Evolutionary conservation across 2,113 vertebrate species (phyloP).

Genomic region (human): DNA sequence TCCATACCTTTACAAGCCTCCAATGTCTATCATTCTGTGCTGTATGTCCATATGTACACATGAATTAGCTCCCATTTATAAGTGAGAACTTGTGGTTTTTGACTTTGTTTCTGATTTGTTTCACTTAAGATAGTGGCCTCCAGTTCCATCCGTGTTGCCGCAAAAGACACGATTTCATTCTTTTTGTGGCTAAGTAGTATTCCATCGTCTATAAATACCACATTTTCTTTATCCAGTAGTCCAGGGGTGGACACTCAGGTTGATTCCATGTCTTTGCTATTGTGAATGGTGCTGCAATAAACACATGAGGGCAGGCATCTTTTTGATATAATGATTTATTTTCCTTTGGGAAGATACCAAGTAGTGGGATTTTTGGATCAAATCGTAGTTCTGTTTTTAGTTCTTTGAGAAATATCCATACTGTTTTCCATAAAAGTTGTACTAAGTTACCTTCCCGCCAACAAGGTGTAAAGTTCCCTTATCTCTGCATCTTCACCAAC

Average conservation of each 20-base stretch:
- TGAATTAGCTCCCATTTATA: background rate
- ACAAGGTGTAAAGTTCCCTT: background rate
- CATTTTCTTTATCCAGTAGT: background rate
- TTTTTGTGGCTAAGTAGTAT: background rate
- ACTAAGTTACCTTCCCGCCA: background rate
- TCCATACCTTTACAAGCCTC: background rate
- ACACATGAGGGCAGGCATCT: background rate
- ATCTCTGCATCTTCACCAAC: background rate
- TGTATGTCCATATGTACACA: background rate
- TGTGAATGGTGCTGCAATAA: background rate
- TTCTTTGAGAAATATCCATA: background rate
- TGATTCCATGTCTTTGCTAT: background rate
- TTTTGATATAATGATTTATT: background rate
- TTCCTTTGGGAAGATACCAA: background rate
- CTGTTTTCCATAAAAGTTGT: background rate
- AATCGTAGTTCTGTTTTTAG: background rate
- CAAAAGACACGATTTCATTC: background rate
- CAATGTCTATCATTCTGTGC: background rate
- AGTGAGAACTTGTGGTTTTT: background rate
- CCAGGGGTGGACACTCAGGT: background rate
- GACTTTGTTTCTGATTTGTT: background rate
- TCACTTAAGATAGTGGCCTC: background rate
- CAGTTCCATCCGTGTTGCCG: background rate
- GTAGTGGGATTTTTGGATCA: background rate
- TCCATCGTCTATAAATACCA: background rate